phyloP scores from a whole-genome alignment of 2,888 invertebrate species.

The Bombyx huttoni region DNA sequence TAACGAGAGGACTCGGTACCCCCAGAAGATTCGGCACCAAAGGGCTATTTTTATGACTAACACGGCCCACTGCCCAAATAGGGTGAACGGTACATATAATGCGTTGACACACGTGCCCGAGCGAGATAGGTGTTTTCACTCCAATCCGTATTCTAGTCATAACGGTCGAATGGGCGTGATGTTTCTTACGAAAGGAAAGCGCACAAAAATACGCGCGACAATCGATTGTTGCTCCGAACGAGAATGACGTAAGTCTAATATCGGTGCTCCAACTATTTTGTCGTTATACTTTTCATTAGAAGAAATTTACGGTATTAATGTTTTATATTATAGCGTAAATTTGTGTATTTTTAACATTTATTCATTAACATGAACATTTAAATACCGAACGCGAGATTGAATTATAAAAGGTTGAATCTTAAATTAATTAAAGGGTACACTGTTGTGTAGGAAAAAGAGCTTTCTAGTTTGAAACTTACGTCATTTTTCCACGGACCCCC shows the following conservation, averaged over 20 bases:
- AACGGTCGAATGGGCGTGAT: constrained; percentile 74
- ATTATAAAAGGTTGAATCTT: too few species aligned
- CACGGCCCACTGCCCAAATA: constrained; percentile 66
- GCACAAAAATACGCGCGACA: constrained; percentile 71
- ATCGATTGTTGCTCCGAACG: constrained; percentile 45
- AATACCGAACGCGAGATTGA: too few species aligned
- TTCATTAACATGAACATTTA: too few species aligned
- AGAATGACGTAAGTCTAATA: constrained; percentile 44
- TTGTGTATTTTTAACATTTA: too few species aligned
- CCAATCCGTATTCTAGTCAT: constrained; percentile 66
- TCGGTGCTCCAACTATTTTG: neutral
- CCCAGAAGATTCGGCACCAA: constrained; percentile 68
- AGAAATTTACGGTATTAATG: too few species aligned
- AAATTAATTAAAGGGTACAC: too few species aligned
- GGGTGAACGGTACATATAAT: constrained; percentile 47
- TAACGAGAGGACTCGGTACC: constrained; percentile 57
- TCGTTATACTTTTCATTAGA: too few species aligned
- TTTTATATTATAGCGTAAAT: too few species aligned
- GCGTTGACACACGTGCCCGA: constrained; percentile 55
- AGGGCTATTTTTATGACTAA: constrained; percentile 72
- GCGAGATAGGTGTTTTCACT: constrained; percentile 54
- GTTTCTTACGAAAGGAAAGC: constrained; percentile 70
- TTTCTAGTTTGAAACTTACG: constrained; percentile 26
- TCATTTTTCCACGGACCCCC: constrained; percentile 30
- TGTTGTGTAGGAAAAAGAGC: too few species aligned